Conservation (phyloP, 2,797 vertebrate genomes). For the Melopsittacus undulatus region DNA sequence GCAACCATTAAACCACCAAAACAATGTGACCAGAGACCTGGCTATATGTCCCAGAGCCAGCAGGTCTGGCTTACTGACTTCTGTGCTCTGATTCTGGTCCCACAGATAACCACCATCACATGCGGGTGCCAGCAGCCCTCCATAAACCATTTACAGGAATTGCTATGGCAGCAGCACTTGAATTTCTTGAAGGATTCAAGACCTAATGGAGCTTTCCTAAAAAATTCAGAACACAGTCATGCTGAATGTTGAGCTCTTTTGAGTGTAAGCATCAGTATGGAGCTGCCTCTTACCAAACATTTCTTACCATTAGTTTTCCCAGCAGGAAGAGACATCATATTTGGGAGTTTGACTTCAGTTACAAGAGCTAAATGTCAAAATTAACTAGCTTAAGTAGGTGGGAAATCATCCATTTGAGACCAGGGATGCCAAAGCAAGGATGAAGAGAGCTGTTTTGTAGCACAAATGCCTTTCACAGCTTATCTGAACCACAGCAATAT, state of each 20-base stretch:
- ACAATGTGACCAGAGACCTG: neutral
- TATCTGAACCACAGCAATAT: neutral
- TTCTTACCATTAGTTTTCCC: neutral
- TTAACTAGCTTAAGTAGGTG: neutral
- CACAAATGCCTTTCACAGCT: neutral
- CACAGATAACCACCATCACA: accelerated
- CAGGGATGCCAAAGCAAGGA: neutral
- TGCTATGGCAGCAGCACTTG: neutral
- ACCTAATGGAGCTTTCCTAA: neutral
- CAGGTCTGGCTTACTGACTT: neutral
- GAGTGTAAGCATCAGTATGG: neutral
- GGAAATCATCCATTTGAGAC: neutral
- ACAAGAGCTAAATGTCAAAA: neutral
- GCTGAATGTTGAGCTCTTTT: neutral
- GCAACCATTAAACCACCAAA: neutral
- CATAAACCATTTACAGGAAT: neutral
- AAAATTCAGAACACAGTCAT: neutral
- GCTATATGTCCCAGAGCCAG: neutral
- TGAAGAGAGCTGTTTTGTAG: neutral
- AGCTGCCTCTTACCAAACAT: neutral
- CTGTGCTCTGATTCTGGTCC: neutral
- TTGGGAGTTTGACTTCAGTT: neutral
- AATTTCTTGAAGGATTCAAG: neutral
- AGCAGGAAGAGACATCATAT: neutral
- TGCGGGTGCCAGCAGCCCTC: neutral